Evolutionary conservation across 2,888 invertebrate genomes (phyloP).

Genomic region (Malacosoma neustria): DNA sequence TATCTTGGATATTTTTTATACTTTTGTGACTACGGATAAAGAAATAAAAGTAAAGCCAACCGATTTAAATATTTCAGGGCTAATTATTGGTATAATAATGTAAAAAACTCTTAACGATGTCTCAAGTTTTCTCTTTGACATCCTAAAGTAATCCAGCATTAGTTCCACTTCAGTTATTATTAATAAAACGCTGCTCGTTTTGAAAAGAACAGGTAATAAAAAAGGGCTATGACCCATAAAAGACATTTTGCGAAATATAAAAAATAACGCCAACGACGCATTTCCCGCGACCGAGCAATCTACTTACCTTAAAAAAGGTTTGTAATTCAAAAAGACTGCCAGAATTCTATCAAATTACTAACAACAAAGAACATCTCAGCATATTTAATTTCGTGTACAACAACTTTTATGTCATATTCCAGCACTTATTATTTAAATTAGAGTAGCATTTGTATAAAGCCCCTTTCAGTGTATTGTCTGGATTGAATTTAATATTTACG

Average conservation of each 20-base stretch:
- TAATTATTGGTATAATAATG: too few species aligned
- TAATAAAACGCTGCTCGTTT: not conserved
- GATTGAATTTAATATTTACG: too few species aligned
- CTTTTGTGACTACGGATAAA: too few species aligned
- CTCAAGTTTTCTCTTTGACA: not conserved
- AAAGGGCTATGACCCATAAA: not conserved
- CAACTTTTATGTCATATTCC: conserved; percentile 1
- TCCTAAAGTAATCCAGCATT: not conserved
- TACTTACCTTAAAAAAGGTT: not conserved
- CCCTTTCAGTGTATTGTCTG: not conserved
- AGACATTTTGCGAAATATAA: not conserved
- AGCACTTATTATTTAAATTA: conserved; percentile 1
- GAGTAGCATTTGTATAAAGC: conserved; percentile 1
- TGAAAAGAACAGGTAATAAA: not conserved
- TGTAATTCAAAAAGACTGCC: not conserved
- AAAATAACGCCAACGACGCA: not conserved
- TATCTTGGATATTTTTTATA: too few species aligned
- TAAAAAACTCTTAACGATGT: too few species aligned
- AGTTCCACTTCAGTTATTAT: not conserved
- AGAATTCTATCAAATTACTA: not conserved
- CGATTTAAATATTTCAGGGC: too few species aligned
- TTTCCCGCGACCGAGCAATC: not conserved
- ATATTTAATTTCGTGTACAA: conserved; percentile 1
- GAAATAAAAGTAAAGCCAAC: too few species aligned
- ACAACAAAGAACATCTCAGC: not conserved